Base-by-base conservation (phyloP, 2,113 vertebrate species). In the Heloderma charlesbogerti region DNA sequence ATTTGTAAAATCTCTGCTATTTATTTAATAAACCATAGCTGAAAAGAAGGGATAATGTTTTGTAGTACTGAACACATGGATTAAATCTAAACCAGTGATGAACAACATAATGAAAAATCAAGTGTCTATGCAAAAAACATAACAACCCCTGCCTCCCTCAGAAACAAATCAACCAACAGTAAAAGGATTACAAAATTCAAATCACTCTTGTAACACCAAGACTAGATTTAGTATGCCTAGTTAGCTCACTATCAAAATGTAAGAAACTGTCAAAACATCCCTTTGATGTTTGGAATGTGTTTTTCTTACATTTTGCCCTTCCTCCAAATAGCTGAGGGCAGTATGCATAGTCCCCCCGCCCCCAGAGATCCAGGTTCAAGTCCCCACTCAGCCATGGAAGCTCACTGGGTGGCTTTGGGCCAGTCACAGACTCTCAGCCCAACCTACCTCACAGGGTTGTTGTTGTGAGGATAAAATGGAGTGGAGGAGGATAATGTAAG, bases 241-340 rank as follows among this genome's bases (percentile, higher is more conserved):
- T 84, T 88, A 92, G 92, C 89, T 96, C 87, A 90, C 10, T 1
- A 57, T 95, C 86, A 94, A 67, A 91, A 94, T 37, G 22, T 22
- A 83, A 74, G 48, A 80, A 77, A 40, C 0, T 95, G 69, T 92
- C 91, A 94, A 93, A 95, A 93, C 69, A 84, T 43, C 66, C 15
- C 10, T 37, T 89, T 88, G 31, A 29, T 43, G 57, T 45, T 22
- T 84, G n/a, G 80, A 77, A 74, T 66, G 27, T 80, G 48, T 43
- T 72, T 43, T 80, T 80, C 45, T 20, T 85, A 85, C 20, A 51
- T 22, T 45, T 71, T 72, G 9, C 34, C 10, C 34, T 51, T 51
- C 29, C 27, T 51, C 40, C 31, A 4, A 34, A 7, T 69, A 67
- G 22, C 13, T 84, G 25, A 67, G 66, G 63, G 43, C 83, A 72